Evolutionary conservation across 2,797 vertebrate species (phyloP), one percentile per base, ranked within the genome.

Genomic region (Melanotaenia trifasciata): DNA sequence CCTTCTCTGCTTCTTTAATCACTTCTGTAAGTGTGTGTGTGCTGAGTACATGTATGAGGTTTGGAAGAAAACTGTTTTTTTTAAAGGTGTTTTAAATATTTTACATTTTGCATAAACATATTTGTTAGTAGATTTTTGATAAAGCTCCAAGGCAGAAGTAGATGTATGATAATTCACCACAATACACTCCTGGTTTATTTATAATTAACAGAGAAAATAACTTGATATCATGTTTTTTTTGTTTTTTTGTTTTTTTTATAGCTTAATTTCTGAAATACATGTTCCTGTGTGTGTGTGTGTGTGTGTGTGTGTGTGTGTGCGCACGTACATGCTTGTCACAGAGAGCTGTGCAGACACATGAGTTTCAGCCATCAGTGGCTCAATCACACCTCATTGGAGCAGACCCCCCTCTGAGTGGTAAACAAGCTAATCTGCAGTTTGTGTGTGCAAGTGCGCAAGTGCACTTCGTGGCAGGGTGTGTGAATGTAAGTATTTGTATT

Each of bases 341-440:
- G 32, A 66, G 87, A 85, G 79, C 83, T 92, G 92, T 92, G 92
- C 89, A 84, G 86, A 80, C 86, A 89, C 92, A 94, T 93, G 85
- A 90, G 90, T 74, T 84, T 72, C 22, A 84, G 81, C 74, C 84
- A 94, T 94, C 92, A 94, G 88, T 74, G 73, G 79, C 81, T 86
- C 78, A 75, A 87, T 89, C 84, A 90, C 73, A 84, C 84, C 79
- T 87, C 87, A 86, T 81, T 81, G 69, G 80, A 91, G 79, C 83
- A 80, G 84, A 81, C 85, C 90, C 87, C 92, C 93, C 85, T 87
- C 91, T 53, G 88, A 84, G 83, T 84, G 50, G 87, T 89, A 92
- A 91, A 94, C 87, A 91, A 91, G 82, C 86, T 92, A 91, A 91
- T 92, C 89, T 90, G 74, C 63, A 60, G 76, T 63, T 74, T 81